Base-by-base conservation (phyloP, 2,797 vertebrate genomes). In the Chrysolophus pictus region DNA sequence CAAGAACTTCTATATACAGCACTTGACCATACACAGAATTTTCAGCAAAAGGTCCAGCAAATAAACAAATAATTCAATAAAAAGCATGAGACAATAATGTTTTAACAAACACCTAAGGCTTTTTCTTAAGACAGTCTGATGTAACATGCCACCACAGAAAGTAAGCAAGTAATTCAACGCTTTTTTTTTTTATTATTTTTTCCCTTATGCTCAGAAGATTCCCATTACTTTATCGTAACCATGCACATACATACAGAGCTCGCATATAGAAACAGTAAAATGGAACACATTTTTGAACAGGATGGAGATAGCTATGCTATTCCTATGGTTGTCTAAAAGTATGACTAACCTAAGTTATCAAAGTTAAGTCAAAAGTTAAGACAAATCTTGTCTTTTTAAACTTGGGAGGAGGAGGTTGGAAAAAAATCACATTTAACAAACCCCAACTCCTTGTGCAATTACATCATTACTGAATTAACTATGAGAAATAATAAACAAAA, bases 351-450 rank as follows among this genome's bases (percentile, higher is more conserved):
- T 35, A 37, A 35, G 9, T 42, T n/a, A 53, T 3, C 33, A 62
- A 72, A 55, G 9, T 59, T 72, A 72, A 72, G 8, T 3, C 15
- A 85, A 71, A 94, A 69, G 6, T 47, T 64, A 63, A 42, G 18
- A 71, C 22, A 70, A 93, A 63, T 2, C 3, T 23, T 74, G 0
- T 3, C 18, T 65, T 80, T 62, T 72, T 24, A 69, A 86, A 71
- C 42, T 59, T 39, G 1, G 14, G 21, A 60, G 35, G 1, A 8
- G 2, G 0, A 7, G 49, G 29, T 55, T 55, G 2, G 35, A 49
- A 35, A 31, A 49, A 49, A 31, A 74, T 7, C 56, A 5, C 51
- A 56, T 55, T 80, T 79, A 70, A 82, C 5, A 92, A 73, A 65
- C 4, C 3, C 46, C 58, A 49, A 75, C 2, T 74, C 37, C 14